phyloP scores from a whole-genome alignment of 2,888 invertebrate genomes.

The Ctenicera cuprea region DNA sequence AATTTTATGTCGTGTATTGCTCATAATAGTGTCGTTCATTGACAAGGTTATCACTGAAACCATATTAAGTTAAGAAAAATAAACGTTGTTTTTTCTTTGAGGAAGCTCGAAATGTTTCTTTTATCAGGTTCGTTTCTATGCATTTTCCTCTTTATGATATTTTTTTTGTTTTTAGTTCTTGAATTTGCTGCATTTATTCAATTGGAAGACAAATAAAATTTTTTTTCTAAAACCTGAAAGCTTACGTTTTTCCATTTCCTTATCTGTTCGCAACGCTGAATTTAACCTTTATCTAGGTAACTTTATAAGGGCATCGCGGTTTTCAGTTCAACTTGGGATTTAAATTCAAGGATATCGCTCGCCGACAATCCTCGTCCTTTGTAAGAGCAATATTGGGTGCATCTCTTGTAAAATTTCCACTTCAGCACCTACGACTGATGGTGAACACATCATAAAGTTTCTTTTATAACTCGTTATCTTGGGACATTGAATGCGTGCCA shows the following conservation, averaged over 20 bases:
- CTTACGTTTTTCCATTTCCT: constrained; percentile 11
- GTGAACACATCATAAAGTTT: constrained; percentile 58
- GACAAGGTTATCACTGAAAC: too few species aligned
- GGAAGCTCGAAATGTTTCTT: too few species aligned
- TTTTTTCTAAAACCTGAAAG: too few species aligned
- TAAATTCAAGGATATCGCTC: constrained; percentile 45
- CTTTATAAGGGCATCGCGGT: constrained; percentile 43
- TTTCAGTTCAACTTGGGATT: constrained; percentile 36
- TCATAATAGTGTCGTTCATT: too few species aligned
- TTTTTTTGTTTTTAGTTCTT: too few species aligned
- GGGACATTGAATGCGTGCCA: constrained; percentile 61
- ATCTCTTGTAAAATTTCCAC: constrained; percentile 47
- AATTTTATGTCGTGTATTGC: too few species aligned
- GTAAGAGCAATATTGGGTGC: constrained; percentile 43
- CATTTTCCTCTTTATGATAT: too few species aligned
- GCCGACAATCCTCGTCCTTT: constrained; percentile 38
- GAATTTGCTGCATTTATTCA: too few species aligned
- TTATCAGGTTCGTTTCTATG: too few species aligned
- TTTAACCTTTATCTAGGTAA: constrained; percentile 43
- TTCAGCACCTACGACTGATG: constrained; percentile 28
- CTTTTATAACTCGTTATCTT: constrained; percentile 59
- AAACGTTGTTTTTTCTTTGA: too few species aligned
- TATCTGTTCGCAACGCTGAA: constrained; percentile 28
- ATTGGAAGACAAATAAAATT: too few species aligned
- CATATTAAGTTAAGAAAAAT: too few species aligned